phyloP scores from a whole-genome alignment of 2,113 vertebrate species.

The Myodes glareolus region DNA sequence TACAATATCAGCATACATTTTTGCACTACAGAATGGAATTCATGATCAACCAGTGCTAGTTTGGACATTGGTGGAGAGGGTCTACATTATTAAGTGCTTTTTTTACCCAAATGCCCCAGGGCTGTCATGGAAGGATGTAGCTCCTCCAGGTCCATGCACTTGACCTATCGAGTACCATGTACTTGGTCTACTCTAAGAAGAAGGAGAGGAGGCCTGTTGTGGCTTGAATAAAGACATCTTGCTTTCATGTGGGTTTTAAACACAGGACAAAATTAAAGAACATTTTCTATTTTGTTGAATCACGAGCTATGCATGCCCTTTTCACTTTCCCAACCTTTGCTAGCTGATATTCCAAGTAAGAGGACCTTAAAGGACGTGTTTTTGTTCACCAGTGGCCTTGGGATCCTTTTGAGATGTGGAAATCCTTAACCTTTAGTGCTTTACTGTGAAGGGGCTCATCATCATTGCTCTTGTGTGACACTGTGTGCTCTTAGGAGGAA shows the following conservation, averaged over 20 bases:
- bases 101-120: background rate
- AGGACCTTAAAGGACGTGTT: background rate
- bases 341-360: constrained; percentile 50
- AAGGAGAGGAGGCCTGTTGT: background rate
- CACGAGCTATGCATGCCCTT: background rate
- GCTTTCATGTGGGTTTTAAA: constrained; percentile 28
- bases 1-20: background rate
- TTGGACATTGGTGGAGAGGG: background rate
- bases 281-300: constrained; percentile 7
- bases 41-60: background rate
- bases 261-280: background rate
- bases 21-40: constrained; percentile 24
- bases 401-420: constrained; percentile 85
- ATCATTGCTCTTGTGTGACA: constrained; percentile 81
- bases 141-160: background rate
- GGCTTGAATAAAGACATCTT: constrained; percentile 32
- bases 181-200: background rate
- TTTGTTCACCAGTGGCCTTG: constrained; percentile 80
- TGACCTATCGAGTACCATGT: background rate
- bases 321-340: constrained; percentile 24
- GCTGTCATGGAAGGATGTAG: background rate
- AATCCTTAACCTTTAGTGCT: constrained; percentile 82
- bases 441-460: constrained; percentile 91
- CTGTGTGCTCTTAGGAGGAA: constrained; percentile 84
- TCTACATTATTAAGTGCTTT: constrained; percentile 16